Evolutionary conservation across 2,113 vertebrate genomes (phyloP).

Genomic region (Phycodurus eques): DNA sequence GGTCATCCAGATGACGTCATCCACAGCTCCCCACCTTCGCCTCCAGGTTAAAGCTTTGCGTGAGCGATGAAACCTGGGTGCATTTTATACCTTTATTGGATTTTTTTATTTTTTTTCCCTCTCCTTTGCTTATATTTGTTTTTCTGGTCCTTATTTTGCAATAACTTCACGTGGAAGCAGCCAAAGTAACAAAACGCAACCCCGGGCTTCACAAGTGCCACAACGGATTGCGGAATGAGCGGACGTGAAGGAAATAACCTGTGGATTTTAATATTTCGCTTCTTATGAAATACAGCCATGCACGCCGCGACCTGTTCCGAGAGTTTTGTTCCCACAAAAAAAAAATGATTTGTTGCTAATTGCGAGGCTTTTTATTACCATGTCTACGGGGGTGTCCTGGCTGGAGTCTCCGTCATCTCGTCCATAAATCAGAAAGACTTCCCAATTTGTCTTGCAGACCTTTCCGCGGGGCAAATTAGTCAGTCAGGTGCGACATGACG

Average conservation of each 20-base stretch:
- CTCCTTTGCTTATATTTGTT: conserved; percentile 9
- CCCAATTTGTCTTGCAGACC: conserved; percentile 42
- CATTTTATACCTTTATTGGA: conserved; percentile 11
- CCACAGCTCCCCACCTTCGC: not conserved
- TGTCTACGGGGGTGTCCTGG: not conserved
- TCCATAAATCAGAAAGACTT: conserved; percentile 31
- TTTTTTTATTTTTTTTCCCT: conserved; percentile 2
- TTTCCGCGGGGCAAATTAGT: conserved; percentile 28
- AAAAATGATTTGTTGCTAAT: not conserved
- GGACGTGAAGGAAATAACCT: conserved; percentile 28
- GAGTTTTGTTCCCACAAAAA: not conserved
- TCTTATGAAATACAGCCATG: not conserved
- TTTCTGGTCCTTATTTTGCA: conserved; percentile 7
- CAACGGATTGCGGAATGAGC: conserved; percentile 26
- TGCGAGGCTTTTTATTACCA: not conserved
- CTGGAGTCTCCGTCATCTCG: not conserved
- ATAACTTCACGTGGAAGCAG: conserved; percentile 22
- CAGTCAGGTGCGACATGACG: conserved; percentile 28
- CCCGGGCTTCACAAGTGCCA: conserved; percentile 19
- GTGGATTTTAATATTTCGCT: not conserved
- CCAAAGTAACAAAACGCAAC: conserved; percentile 21
- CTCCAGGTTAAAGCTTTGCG: not conserved
- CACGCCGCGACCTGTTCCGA: not conserved
- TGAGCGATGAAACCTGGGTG: conserved; percentile 4
- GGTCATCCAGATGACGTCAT: not conserved